Base-by-base conservation (phyloP, 2,888 invertebrate species). In the Tineola bisselliella region DNA sequence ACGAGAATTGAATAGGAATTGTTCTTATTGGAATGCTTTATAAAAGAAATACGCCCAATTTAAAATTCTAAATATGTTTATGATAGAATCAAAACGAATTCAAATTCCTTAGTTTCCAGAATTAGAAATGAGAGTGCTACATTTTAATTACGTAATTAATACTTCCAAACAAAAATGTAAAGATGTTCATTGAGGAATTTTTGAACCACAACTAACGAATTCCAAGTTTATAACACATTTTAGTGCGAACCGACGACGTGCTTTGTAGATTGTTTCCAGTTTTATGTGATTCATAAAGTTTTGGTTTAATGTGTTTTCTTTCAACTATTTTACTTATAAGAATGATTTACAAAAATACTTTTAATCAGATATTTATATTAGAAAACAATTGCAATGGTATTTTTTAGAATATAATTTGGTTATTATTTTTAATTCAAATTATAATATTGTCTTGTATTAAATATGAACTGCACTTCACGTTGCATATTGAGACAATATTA, bases 241-340 rank as follows among this genome's bases (percentile, higher is more conserved):
- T 33, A 58, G 58, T 58, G 63, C 65, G 62, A 63, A 60, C 60
- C 65, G 63, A 64, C 61, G 59, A 60, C 60, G n/a, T 44, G 63
- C 65, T 66, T 67, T 65, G 66, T 65, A 67, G 68, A 73, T 70
- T 72, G 72, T 74, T 71, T 69, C 68, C 65, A n/a, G 67, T 70
- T 71, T 71, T 68, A 66, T 70, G 68, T 69, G 67, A 68, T 67
- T 73, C 73, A 72, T 78, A 77, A 76, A 79, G 67, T 70, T 70
- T 70, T 73, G 70, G 75, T 77, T 78, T 77, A 75, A 76, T 70
- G 71, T 69, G 48, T n/a, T 33, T 33, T 58, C 58, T 58, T 58
- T 58, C 15, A 54, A 48, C 48, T 48, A 15, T n/a, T 48, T 17
- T 17, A 48, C 10, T 38, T 38, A 38, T 3, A 38, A 38, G 38